Conservation (phyloP, 2,113 vertebrate species). For the Neodontobutis hainanensis region DNA sequence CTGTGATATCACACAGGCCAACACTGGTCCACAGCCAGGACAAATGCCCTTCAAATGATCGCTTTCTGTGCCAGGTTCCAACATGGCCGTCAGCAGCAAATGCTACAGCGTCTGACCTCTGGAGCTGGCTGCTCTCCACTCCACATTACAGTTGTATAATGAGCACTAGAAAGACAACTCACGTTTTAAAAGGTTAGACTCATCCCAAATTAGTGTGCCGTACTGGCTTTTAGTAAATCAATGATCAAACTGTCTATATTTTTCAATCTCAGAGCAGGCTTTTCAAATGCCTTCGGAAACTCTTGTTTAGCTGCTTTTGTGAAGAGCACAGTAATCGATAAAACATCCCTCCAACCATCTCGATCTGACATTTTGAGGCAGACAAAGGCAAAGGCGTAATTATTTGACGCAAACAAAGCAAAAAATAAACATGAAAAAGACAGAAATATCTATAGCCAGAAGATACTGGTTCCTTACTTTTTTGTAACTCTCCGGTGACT, state of each 20-base stretch:
- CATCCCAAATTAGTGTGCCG: not conserved
- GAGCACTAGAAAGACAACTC: not conserved
- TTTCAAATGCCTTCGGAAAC: not conserved
- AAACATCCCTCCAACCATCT: not conserved
- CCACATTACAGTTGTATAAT: not conserved
- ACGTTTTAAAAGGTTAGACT: not conserved
- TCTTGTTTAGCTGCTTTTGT: not conserved
- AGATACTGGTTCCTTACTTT: not conserved
- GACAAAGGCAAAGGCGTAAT: not conserved
- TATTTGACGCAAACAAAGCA: not conserved
- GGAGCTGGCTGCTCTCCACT: not conserved
- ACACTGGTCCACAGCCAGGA: not conserved
- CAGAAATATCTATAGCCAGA: not conserved
- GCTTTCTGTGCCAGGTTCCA: not conserved
- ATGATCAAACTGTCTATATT: not conserved
- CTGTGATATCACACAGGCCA: not conserved
- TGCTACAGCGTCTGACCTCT: not conserved
- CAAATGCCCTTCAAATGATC: conserved; percentile 2
- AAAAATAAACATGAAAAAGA: not conserved
- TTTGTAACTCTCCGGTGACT: conserved; percentile 1
- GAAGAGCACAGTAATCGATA: not conserved
- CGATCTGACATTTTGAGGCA: not conserved
- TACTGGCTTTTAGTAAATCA: not conserved
- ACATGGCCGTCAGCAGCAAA: not conserved
- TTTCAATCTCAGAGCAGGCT: not conserved